Evolutionary conservation across 2,797 vertebrate species (phyloP).

Genomic region (Fistularia tabacaria): DNA sequence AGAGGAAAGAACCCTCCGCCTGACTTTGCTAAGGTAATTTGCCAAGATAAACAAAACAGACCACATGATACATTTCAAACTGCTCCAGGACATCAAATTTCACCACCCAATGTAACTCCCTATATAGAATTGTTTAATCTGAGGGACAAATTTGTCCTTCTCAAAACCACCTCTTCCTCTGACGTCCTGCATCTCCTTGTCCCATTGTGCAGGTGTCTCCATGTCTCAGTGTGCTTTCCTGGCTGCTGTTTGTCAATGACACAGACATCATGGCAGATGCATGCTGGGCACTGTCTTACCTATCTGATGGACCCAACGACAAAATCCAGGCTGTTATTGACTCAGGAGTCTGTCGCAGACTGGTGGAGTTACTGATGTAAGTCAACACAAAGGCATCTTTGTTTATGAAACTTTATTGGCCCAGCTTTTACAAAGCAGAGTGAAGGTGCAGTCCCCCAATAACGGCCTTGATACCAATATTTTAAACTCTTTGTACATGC

Average conservation of each 20-base stretch:
- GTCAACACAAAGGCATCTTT: constrained; percentile 25
- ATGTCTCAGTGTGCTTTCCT: constrained; percentile 91
- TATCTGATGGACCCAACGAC: constrained; percentile 95
- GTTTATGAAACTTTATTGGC: no score
- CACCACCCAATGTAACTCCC: not conserved
- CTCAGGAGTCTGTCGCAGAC: constrained; percentile 93
- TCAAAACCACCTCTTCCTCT: not conserved
- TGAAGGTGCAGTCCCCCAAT: no score
- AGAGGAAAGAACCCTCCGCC: constrained; percentile 97
- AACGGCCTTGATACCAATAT: no score
- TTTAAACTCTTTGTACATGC: no score
- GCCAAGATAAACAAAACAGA: constrained; percentile 27
- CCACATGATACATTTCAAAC: constrained; percentile 13
- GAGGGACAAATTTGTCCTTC: no score
- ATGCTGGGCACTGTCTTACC: constrained; percentile 95
- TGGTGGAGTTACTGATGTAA: constrained; percentile 94
- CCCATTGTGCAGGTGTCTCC: constrained; percentile 83
- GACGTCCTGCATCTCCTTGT: not conserved
- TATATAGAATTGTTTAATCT: not conserved
- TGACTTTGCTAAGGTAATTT: constrained; percentile 91
- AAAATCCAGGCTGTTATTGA: constrained; percentile 98
- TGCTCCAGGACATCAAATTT: not conserved
- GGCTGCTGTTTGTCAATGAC: constrained; percentile 95
- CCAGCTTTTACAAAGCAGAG: no score
- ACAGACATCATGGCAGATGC: constrained; percentile 94